Conservation (phyloP, 2,797 vertebrate species). For the Cryptoblepharus egeriae region DNA sequence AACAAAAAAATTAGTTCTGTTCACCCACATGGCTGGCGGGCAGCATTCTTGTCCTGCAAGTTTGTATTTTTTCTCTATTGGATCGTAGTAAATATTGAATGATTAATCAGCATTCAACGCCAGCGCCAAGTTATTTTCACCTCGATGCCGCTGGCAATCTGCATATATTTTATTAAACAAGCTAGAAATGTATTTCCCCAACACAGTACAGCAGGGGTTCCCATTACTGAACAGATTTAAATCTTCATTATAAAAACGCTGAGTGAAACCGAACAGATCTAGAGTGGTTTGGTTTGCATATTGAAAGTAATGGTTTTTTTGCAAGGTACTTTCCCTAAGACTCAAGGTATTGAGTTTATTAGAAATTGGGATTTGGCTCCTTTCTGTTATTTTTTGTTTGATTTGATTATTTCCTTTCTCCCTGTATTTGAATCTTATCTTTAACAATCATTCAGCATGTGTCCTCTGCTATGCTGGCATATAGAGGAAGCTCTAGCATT, state of each 20-base stretch:
- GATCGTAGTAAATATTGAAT: constrained; percentile 19
- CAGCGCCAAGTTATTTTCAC: constrained; percentile 18
- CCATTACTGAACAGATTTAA: constrained; percentile 24
- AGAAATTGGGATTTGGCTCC: neutral
- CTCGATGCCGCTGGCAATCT: constrained; percentile 23
- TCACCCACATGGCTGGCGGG: constrained; percentile 3
- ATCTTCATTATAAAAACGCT: constrained; percentile 32
- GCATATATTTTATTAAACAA: neutral
- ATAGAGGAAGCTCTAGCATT: too few species aligned
- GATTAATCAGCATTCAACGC: constrained; percentile 5
- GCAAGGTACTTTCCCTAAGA: neutral
- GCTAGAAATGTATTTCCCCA: constrained; percentile 34
- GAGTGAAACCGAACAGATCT: neutral
- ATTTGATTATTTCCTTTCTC: neutral
- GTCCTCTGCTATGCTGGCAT: too few species aligned
- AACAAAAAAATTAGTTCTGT: constrained; percentile 32
- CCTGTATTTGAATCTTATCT: neutral
- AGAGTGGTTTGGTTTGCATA: neutral
- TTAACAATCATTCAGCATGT: neutral
- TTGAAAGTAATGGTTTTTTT: neutral
- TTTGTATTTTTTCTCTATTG: neutral
- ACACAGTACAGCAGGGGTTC: constrained; percentile 18
- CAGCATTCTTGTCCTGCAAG: constrained; percentile 28
- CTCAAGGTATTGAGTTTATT: neutral
- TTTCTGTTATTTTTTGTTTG: neutral